Base-by-base conservation (phyloP, 2,113 vertebrate species). In the Alligator mississippiensis region DNA sequence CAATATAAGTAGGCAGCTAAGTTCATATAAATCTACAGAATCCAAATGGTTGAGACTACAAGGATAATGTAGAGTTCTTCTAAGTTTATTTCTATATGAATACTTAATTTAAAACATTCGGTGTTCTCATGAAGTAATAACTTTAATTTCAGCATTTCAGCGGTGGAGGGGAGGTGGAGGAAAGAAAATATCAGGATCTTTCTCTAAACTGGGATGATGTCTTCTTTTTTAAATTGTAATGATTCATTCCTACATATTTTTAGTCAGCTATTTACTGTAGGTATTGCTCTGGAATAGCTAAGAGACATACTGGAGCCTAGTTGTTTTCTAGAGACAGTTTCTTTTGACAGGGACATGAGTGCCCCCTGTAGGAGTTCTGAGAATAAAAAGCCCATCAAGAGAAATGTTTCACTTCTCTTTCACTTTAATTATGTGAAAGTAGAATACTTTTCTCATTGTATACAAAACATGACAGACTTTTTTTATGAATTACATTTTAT, bases 351-450 rank as follows among this genome's bases (percentile, higher is more conserved):
- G 64, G 58, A 84, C 92, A 75, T 64, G 34, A 93, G 88, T 88
- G 93, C 82, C 92, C 77, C 30, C 91, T 95, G 57, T 94, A 88
- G 85, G 77, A 91, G 58, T 25, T 81, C 19, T 25, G 54, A 60
- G 64, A 81, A 79, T 61, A 63, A 86, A 76, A 76, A 28, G 70
- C 22, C 17, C 55, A 4, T 19, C n/a, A 38, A 82, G n/a, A 61
- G 66, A 81, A 11, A 80, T 82, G 75, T 4, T 6, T 14, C 72
- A 83, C 27, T 82, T 72, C 1, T 1, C 47, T 47, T 47, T 47
- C 47, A 47, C 47, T 47, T 7, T 1, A 76, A 55, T n/a, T 28
- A 62, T 6, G 14, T 12, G 5, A 18, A 91, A 91, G 74, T 24
- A 84, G 76, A 66, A 11, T 66, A 38, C n/a, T 91, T 59, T 28